Base-by-base conservation (phyloP, 2,888 invertebrate genomes). In the Malacosoma neustria region DNA sequence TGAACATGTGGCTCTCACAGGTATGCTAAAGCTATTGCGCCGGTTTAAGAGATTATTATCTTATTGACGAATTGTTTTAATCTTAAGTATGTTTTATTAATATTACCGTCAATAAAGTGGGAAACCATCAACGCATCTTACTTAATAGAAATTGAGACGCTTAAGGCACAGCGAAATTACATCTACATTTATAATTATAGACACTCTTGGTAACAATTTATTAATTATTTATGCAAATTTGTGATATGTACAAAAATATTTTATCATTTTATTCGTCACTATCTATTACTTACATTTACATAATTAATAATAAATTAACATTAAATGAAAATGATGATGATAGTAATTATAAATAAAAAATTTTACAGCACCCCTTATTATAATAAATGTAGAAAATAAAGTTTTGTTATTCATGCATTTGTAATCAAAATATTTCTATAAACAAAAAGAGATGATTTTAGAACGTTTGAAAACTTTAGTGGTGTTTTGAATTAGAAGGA, bases 211-310 rank as follows among this genome's bases (percentile, higher is more conserved):
- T 84, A 84, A 84, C 84, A 71, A 66, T 71, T 37, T 45, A 35
- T 49, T 49, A 56, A 61, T 68, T 63, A 62, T 45, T 45, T 59
- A 66, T 62, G 63, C 75, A 72, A 80, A 74, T 73, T 22, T 72
- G 72, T 85, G 84, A 85, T 85, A 85, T 85, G 84, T 85, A 84
- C 84, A 85, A 85, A 85, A 84, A 84, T 85, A 84, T 80, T 55
- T 76, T 61, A 56, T 57, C 59, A 53, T 73, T 60, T 76, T n/a
- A n/a, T n/a, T n/a, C n/a, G n/a, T 69, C 52, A 63, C 62, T 70
- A 73, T 62, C 73, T 74, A 76, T 45, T 56, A 56, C 49, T 43
- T 32, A 45, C 39, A 36, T 41, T 40, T 41, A 39, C 34, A 46
- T 40, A 36, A 32, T 30, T 30, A 30, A 30, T 30, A 30, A 30